Conservation (phyloP, 2,797 vertebrate genomes). For the Florisuga fusca region DNA sequence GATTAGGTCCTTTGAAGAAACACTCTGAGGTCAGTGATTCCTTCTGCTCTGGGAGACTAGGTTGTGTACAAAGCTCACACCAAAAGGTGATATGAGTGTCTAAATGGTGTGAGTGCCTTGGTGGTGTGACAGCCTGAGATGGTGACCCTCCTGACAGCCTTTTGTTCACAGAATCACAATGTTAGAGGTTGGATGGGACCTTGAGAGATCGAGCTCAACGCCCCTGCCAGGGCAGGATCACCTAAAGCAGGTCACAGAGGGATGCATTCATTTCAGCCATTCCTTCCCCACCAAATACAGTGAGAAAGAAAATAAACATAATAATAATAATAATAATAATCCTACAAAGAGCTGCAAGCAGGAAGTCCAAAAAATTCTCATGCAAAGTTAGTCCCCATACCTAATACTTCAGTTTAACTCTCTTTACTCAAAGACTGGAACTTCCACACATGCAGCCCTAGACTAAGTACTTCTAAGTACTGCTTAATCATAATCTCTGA, state of each 20-base stretch:
- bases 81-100: neutral
- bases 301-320: neutral
- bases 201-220: too few relatives aligned
- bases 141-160: neutral
- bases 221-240: too few relatives aligned
- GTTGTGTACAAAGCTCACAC: neutral
- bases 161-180: neutral
- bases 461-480: neutral
- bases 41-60: rapidly evolving
- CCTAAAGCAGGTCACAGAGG: too few relatives aligned
- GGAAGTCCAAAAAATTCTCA: neutral
- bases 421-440: neutral
- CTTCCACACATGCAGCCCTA: neutral
- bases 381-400: neutral
- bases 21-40: neutral
- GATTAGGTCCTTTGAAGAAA: neutral
- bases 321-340: too few relatives aligned
- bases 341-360: neutral
- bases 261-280: neutral
- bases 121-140: rapidly evolving
- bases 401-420: neutral
- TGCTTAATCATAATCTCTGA: neutral
- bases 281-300: neutral
- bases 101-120: neutral
- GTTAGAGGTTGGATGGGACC: too few relatives aligned